Evolutionary conservation across 1,140 invertebrate species (phyloP).

Genomic region (Battus philenor): DNA sequence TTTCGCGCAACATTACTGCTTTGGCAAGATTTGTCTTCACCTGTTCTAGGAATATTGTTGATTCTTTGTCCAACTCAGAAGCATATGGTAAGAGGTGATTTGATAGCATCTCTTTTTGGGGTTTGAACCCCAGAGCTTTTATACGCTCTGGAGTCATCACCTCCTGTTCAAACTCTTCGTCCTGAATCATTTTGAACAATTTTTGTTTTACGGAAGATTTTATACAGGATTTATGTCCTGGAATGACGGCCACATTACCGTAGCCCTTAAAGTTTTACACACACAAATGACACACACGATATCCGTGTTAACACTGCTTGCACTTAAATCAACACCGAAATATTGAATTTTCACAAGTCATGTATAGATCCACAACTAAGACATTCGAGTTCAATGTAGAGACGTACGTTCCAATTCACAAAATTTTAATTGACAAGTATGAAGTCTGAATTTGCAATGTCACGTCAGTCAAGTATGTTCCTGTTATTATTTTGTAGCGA

Average conservation of each 20-base stretch:
- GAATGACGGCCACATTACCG: slow-evolving; percentile 30
- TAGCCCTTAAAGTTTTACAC: slow-evolving; percentile 19
- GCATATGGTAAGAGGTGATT: slow-evolving; percentile 83
- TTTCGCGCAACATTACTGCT: slow-evolving; percentile 81
- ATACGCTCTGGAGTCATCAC: slow-evolving; percentile 46
- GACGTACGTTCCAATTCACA: slow-evolving; percentile 44
- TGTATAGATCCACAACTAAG: slow-evolving; percentile 32
- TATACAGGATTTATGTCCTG: slow-evolving; percentile 23
- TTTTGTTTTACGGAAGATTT: slow-evolving; percentile 15
- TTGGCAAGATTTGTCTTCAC: slow-evolving; percentile 83
- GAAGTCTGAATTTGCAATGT: slow-evolving; percentile 16
- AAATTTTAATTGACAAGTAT: slow-evolving; percentile 29
- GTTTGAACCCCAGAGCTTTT: slow-evolving; percentile 57
- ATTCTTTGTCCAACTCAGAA: slow-evolving; percentile 80
- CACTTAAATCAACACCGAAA: slow-evolving; percentile 52
- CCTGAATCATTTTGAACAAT: slow-evolving; percentile 51
- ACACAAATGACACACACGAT: slow-evolving; percentile 21
- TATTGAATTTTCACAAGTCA: slow-evolving; percentile 70
- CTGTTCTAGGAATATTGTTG: slow-evolving; percentile 76
- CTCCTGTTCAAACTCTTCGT: slow-evolving; percentile 52
- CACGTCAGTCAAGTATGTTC: slow-evolving; percentile 15
- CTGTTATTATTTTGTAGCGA: too few species aligned
- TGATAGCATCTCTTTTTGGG: slow-evolving; percentile 80
- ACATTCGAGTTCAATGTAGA: slow-evolving; percentile 23
- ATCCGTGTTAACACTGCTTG: slow-evolving; percentile 23